Base-by-base conservation (phyloP, 2,797 vertebrate species). In the Ctenopoma multispine region DNA sequence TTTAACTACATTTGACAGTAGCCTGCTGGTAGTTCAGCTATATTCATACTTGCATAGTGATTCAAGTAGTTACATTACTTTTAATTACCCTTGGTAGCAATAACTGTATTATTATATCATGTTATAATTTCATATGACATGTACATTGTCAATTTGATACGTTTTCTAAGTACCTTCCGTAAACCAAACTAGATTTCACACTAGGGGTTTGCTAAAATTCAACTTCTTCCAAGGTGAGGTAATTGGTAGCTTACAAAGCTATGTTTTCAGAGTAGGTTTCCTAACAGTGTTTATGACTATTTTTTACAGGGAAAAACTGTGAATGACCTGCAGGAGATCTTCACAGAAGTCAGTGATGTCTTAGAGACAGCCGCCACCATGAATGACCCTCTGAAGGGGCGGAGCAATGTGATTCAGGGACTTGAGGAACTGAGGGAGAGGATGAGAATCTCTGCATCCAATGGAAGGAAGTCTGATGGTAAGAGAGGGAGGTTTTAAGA, bases 251-350 rank as follows among this genome's bases (percentile, higher is more conserved):
- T 66, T 75, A 34, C 49, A 77, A 77, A 75, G 43, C 68, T 56
- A 50, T 72, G 53, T 57, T 69, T 66, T 75, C 54, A 75, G 66
- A 48, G 43, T 53, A 62, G 5, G 24, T 24, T 24, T 24, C 24
- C 24, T 24, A 24, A 24, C 24, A 24, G 24, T 29, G 27, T 24
- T 63, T 3, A 31, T 71, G 15, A 54, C 54, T 44, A n/a, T 13
- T 69, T 36, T 77, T 34, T 78, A 23, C 72, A 95, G 95, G 77
- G 18, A 27, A 97, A 96, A 87, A 83, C 89, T 0, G 72, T 91
- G 74, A 89, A 87, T 27, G 96, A 97, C 53, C 84, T 99, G 2
- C 89, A 71, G 0, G 89, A 94, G 51, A 93, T 96, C 81, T 97
- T 96, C 27, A 79, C 91, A 0, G 82, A 72, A 0, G 91, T 95